These are phyloP conservation scores for Nemurella pictetii DNA, from an alignment of 2,888 invertebrate genomes.

Conservation along the genomic window DNA sequence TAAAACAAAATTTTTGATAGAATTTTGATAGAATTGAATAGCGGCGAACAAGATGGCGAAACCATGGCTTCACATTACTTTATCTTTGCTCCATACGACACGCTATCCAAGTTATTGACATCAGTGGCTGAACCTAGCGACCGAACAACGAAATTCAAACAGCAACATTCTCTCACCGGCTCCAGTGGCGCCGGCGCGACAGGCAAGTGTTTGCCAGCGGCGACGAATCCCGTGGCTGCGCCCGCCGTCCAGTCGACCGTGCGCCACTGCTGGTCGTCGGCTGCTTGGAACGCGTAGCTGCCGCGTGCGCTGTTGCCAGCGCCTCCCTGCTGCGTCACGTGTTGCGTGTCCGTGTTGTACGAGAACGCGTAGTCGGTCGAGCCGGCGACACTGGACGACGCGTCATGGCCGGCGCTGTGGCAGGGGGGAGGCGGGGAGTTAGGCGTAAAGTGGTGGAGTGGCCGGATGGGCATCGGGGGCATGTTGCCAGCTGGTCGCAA, in stretches of 20 bases:
- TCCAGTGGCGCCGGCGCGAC: slow-evolving; percentile 37
- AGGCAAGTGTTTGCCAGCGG: slow-evolving; percentile 43
- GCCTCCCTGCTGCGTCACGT: slow-evolving; percentile 41
- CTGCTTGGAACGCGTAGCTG: slow-evolving; percentile 44
- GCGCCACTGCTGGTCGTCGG: slow-evolving; percentile 43
- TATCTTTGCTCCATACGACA: no score
- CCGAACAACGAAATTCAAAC: no score
- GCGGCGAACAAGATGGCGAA: no score
- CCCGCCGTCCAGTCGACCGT: slow-evolving; percentile 40
- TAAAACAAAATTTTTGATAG: no score
- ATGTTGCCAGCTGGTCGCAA: no score
- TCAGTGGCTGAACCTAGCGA: no score
- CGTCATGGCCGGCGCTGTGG: neutral
- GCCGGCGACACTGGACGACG: neutral
- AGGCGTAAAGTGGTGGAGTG: neutral
- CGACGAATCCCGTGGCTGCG: neutral
- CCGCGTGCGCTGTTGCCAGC: slow-evolving; percentile 43
- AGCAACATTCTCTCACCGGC: neutral
- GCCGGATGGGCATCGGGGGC: no score
- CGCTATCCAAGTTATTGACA: no score
- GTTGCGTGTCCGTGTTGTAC: slow-evolving; percentile 42
- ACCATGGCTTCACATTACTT: no score
- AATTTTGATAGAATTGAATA: no score
- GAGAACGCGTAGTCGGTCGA: slow-evolving; percentile 41
- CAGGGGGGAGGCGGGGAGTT: neutral